These are phyloP conservation scores for Psylliodes chrysocephalus DNA, from an alignment of 2,888 invertebrate species.

Conservation along the genomic window DNA sequence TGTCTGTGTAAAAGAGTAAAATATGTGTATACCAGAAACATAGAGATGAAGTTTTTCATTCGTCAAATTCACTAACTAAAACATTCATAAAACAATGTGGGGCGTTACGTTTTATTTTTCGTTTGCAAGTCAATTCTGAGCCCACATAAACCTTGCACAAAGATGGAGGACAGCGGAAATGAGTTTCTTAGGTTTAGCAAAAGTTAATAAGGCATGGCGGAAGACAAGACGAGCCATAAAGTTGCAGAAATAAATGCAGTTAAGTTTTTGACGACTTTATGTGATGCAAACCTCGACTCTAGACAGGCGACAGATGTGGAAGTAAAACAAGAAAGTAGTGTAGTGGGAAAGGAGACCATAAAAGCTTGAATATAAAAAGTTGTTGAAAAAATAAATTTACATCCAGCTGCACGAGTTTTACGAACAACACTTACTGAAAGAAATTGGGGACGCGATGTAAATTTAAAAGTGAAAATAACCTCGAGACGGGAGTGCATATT, in stretches of 20 bases:
- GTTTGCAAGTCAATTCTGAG: constrained; percentile 8
- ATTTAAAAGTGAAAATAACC: constrained; percentile 3
- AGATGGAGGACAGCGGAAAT: background rate
- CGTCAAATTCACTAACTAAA: background rate
- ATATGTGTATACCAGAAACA: background rate
- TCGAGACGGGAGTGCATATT: background rate
- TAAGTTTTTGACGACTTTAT: constrained; percentile 12
- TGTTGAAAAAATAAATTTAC: background rate
- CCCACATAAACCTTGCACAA: background rate
- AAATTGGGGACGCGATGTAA: background rate
- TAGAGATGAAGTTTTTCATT: constrained; percentile 1
- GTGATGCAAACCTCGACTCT: constrained; percentile 9
- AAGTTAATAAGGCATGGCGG: constrained; percentile 3
- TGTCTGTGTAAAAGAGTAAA: background rate
- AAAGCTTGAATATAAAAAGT: constrained; percentile 2
- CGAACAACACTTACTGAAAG: background rate
- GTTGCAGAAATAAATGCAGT: constrained; percentile 12
- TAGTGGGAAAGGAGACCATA: background rate
- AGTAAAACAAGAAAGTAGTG: background rate
- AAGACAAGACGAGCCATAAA: constrained; percentile 13
- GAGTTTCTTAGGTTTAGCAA: constrained; percentile 11
- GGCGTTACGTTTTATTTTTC: background rate
- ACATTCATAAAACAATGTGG: background rate
- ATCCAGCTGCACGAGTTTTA: background rate
- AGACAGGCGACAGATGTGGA: constrained; percentile 6